Conservation (phyloP, 2,888 invertebrate species). For the Lithosia quadra region DNA sequence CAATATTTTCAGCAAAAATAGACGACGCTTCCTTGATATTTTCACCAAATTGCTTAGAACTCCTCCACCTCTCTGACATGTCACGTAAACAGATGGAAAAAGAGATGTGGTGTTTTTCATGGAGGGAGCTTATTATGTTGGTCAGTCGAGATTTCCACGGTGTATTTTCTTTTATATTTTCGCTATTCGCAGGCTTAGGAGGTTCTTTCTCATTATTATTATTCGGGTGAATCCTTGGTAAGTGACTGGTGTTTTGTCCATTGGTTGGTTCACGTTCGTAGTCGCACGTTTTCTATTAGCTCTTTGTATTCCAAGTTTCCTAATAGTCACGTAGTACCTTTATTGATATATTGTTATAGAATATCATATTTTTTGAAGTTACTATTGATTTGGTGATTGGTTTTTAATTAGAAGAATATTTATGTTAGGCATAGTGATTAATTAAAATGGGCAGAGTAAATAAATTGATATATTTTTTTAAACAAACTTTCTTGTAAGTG, state of each 20-base stretch:
- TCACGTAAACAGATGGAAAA: conserved; percentile 22
- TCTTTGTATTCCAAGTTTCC: conserved; percentile 24
- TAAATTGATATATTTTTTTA: too few relatives aligned
- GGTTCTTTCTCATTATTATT: conserved; percentile 61
- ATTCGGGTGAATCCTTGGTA: conserved; percentile 58
- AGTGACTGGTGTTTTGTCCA: conserved; percentile 55
- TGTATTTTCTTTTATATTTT: conserved; percentile 69
- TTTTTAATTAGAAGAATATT: background rate
- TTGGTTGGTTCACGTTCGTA: conserved; percentile 35
- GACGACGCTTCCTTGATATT: conserved; percentile 57
- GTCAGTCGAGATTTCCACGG: conserved; percentile 62
- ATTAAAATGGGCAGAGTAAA: too few relatives aligned
- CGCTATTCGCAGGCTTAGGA: conserved; percentile 54
- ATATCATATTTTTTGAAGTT: conserved; percentile 15
- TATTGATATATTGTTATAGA: conserved; percentile 26
- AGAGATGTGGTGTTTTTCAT: conserved; percentile 19
- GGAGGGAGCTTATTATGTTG: conserved; percentile 49
- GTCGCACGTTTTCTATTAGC: conserved; percentile 40
- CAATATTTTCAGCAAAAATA: conserved; percentile 61
- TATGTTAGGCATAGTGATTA: background rate
- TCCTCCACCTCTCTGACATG: conserved; percentile 28
- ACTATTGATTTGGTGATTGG: background rate
- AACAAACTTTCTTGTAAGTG: too few relatives aligned
- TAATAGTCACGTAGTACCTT: conserved; percentile 19
- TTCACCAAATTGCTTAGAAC: conserved; percentile 48